Base-by-base conservation (phyloP, 1,140 invertebrate genomes). In the Caerostris extrusa region DNA sequence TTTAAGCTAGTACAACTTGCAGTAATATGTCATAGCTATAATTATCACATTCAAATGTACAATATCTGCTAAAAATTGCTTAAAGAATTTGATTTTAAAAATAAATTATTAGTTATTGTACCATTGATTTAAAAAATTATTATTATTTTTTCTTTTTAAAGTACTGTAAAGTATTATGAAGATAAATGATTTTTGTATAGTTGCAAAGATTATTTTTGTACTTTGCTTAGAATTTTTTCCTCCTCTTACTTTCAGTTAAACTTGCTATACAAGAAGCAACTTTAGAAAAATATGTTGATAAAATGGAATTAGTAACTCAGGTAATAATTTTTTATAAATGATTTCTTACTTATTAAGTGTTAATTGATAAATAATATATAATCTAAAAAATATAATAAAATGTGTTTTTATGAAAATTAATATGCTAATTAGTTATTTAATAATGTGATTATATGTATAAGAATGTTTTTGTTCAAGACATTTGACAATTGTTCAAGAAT, bases 261-360 rank as follows among this genome's bases (percentile, higher is more conserved):
- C 96, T 99, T 81, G 98, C 98, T 1, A 97, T 98, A 92, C 99
- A 98, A 98, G 98, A 99, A 96, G 97, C 98, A 14, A 97, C 97
- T 1, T 96, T 99, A 56, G 98, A 98, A 95, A 96, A 97, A 53
- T 98, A 98, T 95, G 97, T 98, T 57, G 97, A 98, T 61, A 97
- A 97, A 8, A 98, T 99, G 91, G 97, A 98, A 95, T 97, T 97
- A 95, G 97, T 99, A 64, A 98, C 98, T 1, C 97, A 98, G 94
- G 97, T 97, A 95, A 95, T 89, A 71, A 87, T 83, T 55, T 55
- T 83, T 77, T 34, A 34, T 53, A 14, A 87, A 60, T 53, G 19
- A 55, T 95, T 17, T 57, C 64, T 14, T 67, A 67, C 34, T 34
- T 34, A 34, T 34, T 34, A 34, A 34, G 34, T 34, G 34, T 34